Base-by-base conservation (phyloP, 2,113 vertebrate species). In the Alligator sinensis region DNA sequence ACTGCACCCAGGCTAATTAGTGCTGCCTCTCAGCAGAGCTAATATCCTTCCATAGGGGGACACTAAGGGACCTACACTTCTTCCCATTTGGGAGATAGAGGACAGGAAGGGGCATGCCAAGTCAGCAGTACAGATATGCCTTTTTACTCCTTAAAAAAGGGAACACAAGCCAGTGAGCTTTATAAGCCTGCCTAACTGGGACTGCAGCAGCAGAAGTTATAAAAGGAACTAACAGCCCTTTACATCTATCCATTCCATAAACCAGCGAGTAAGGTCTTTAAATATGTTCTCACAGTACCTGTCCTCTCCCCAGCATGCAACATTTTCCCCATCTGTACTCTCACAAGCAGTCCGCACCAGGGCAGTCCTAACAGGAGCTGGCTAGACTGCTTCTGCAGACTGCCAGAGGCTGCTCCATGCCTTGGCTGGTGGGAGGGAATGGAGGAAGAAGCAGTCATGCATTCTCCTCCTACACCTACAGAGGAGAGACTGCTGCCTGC, bases 351-450 rank as follows among this genome's bases (percentile, higher is more conserved):
- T 47, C 38, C 6, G 79, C 28, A 25, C 1, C 87, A n/a, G 25
- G 22, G 6, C 15, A 82, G 2, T 0, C 21, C 34, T 1, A 18
- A 24, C 21, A 63, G 16, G 5, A 47, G 57, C 19, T 9, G 47
- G 5, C 34, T n/a, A 62, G 34, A 47, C 0, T 61, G 59, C 6
- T 83, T 64, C 57, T 47, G 24, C 9, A 21, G 18, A 19, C 28
- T 54, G 30, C 22, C n/a, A 86, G 80, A 47, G 55, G 19, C 24
- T 64, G 11, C 30, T 82, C 34, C 63, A 77, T 4, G 17, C 59
- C 7, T 28, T 0, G 2, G 34, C 4, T 47, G 14, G 25, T 76
- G 5, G 57, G 60, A 89, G 25, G 57, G 18, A 86, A 58, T 0
- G 10, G 6, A 59, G 30, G n/a, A 82, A 77, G 22, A 17, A 57